Conservation (phyloP, 23 tunicate genomes). For the Aplidium turbinatum region DNA sequence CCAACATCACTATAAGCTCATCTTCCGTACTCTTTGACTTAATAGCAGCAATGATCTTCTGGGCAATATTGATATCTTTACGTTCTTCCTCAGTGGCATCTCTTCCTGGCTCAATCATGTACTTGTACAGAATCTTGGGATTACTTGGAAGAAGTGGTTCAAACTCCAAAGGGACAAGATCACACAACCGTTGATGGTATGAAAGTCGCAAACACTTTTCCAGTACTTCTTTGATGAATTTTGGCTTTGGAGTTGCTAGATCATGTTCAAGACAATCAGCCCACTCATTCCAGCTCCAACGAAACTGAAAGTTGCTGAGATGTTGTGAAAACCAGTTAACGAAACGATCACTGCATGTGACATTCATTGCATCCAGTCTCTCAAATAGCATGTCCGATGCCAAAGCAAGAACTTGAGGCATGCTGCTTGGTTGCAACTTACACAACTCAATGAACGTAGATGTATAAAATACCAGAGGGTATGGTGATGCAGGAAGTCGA, state of each 20-base stretch:
- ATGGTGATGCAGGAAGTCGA: slow-evolving; percentile 71
- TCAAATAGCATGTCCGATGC: slow-evolving; percentile 99
- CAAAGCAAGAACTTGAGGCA: slow-evolving; percentile 98
- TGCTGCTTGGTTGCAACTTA: slow-evolving; percentile 85
- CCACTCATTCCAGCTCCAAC: slow-evolving; percentile 99
- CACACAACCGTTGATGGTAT: slow-evolving; percentile 75
- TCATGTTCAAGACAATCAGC: slow-evolving; percentile 70
- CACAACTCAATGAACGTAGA: slow-evolving; percentile 92
- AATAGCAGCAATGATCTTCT: slow-evolving; percentile 71
- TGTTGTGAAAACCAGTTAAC: slow-evolving; percentile 98
- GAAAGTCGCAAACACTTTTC: slow-evolving; percentile 84
- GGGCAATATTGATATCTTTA: slow-evolving; percentile 43
- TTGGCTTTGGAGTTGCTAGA: slow-evolving; percentile 66
- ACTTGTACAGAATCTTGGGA: slow-evolving; percentile 69
- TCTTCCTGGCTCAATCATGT: slow-evolving; percentile 44
- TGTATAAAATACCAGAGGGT: slow-evolving; percentile 71
- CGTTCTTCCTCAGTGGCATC: slow-evolving; percentile 40
- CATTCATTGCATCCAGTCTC: slow-evolving; percentile 85
- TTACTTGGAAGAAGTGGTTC: slow-evolving; percentile 66
- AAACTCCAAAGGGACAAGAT: slow-evolving; percentile 77
- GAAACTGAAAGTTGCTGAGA: slow-evolving; percentile 95
- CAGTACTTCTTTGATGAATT: slow-evolving; percentile 88
- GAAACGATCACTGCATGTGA: slow-evolving; percentile 79
- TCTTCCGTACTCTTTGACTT: slow-evolving; percentile 69
- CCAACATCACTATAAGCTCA: slow-evolving; percentile 71